phyloP scores from a whole-genome alignment of 1,140 invertebrate genomes.

The Rhyacophila brunnea region DNA sequence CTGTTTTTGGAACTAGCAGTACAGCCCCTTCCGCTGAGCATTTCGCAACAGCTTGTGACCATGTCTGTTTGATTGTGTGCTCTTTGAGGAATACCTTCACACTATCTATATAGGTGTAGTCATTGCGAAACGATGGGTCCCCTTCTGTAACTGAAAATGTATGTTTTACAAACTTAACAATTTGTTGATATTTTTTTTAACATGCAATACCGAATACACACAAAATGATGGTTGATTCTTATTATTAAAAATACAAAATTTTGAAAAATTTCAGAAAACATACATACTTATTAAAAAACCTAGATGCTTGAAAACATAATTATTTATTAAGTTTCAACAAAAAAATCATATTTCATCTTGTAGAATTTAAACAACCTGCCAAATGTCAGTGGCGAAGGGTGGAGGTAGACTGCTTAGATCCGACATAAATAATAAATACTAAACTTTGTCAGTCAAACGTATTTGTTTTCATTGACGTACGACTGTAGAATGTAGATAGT shows the following conservation, averaged over 20 bases:
- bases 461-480: too few relatives aligned
- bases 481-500: too few relatives aligned
- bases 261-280: too few relatives aligned
- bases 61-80: not conserved
- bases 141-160: not conserved
- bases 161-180: not conserved
- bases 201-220: not conserved
- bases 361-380: too few relatives aligned
- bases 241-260: not conserved
- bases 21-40: slow-evolving; percentile 2
- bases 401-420: too few relatives aligned
- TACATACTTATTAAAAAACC: not conserved
- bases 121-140: not conserved
- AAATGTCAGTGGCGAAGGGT: too few relatives aligned
- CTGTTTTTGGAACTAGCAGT: not conserved
- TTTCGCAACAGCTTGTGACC: not conserved
- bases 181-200: not conserved
- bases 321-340: too few relatives aligned
- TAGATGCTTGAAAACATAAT: too few relatives aligned
- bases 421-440: too few relatives aligned
- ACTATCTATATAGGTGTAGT: not conserved
- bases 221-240: not conserved
- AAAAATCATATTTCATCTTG: too few relatives aligned
- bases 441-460: too few relatives aligned
- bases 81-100: slow-evolving; percentile 2